Percentiles rank a stretch among this genome's conserved stretches.
phyloP scores from a whole-genome alignment of 92 coral and sea anemone genomes.

The Scolanthus callimorphus region DNA sequence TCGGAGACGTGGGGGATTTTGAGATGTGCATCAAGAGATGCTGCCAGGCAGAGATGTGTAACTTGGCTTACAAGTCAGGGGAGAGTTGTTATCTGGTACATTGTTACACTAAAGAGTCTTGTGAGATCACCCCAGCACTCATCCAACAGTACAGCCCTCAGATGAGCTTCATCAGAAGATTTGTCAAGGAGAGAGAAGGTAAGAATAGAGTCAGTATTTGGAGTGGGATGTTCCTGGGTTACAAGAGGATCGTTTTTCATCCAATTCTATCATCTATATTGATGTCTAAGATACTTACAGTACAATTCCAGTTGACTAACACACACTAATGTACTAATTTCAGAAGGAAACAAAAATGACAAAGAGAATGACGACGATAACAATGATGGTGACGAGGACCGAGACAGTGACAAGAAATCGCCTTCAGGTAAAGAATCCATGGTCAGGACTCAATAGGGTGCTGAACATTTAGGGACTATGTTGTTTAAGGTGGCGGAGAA shows the following conservation, averaged over 20 bases:
- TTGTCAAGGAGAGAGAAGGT: constrained; percentile 20
- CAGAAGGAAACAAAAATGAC: neutral
- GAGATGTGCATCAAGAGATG: constrained; percentile 78
- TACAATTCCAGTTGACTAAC: too few relatives aligned
- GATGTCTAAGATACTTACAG: too few relatives aligned
- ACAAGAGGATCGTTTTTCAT: too few relatives aligned
- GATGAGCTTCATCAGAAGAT: constrained; percentile 70
- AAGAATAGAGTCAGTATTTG: too few relatives aligned
- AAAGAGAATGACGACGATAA: constrained; percentile 9
- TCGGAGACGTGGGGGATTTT: constrained; percentile 89
- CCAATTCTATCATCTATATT: too few relatives aligned
- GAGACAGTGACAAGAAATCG: constrained; percentile 52
- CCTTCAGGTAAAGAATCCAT: constrained; percentile 64
- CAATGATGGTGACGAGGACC: constrained; percentile 33
- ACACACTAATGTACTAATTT: neutral
- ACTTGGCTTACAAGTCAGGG: constrained; percentile 80
- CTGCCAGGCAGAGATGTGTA: constrained; percentile 66
- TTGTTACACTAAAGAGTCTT: constrained; percentile 63
- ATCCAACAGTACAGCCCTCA: constrained; percentile 67
- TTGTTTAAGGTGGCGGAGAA: too few relatives aligned
- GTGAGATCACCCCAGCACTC: constrained; percentile 69
- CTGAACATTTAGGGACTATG: too few relatives aligned
- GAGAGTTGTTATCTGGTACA: constrained; percentile 85
- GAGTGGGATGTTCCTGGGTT: too few relatives aligned
- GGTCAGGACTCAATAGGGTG: too few relatives aligned